Base-by-base conservation (phyloP, 1,140 invertebrate species). In the Eufriesea mexicana region DNA sequence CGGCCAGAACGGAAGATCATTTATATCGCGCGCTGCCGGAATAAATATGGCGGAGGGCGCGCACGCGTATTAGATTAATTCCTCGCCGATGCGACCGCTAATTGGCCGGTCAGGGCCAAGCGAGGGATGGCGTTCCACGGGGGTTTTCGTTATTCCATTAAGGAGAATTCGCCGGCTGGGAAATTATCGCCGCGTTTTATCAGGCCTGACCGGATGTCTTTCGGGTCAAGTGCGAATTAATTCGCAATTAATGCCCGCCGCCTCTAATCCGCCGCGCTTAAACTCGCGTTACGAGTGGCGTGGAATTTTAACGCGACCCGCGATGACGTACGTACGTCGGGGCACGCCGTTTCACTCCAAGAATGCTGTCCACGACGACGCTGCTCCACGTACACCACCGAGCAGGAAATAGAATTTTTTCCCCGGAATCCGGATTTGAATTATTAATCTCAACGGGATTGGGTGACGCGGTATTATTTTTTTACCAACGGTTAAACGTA, bases 61-160 rank as follows among this genome's bases (percentile, higher is more conserved):
- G 14, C 12, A 7, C 25, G 28, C 45, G 55, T 73, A 73, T 79
- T 73, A 47, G 68, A 79, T 79, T 80, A 80, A 80, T 73, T 80
- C 73, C 62, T 61, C 70, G 28, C n/a, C 55, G 55, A 72, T 35
- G 77, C 66, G 28, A 62, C 54, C 77, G 45, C 77, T 72, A 79
- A 79, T 79, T 79, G 77, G 7, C 77, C 77, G 55, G 14, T 54
- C 54, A 4, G 35, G 35, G 35, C 1, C 4, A 2, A 35, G 35
- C 35, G 35, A 35, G 35, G 35, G 35, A 35, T 4, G 35, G 35
- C 35, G 35, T 35, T 35, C 35, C 8, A n/a, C 10, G 49, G n/a
- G 28, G 55, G 51, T 79, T 79, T 79, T 79, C 77, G 62, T 64
- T 80, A 73, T 80, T 80, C 78, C 57, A 80, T 80, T 80, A 80